Percentiles rank a stretch among this genome's conserved stretches.
phyloP scores from a whole-genome alignment of 2,888 invertebrate species.

The Cetonia aurata region DNA sequence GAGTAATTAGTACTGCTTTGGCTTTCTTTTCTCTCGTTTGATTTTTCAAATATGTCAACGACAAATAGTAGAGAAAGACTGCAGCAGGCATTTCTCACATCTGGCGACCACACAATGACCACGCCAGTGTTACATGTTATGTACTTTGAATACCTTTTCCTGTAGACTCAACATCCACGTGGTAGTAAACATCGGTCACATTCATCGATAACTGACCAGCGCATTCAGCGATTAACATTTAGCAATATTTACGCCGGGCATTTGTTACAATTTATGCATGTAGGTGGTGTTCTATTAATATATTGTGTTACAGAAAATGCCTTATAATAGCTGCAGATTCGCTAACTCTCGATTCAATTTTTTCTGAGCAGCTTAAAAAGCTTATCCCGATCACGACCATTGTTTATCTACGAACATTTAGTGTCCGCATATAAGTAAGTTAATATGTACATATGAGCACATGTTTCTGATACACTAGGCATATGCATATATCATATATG shows the following conservation, averaged over 20 bases:
- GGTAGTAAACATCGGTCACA: slow-evolving; percentile 47
- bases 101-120: slow-evolving; percentile 23
- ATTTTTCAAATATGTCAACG: not conserved
- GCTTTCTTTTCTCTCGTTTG: no score
- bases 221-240: slow-evolving; percentile 48
- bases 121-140: slow-evolving; percentile 16
- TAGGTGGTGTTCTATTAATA: slow-evolving; percentile 46
- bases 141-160: slow-evolving; percentile 34
- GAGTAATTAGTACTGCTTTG: no score
- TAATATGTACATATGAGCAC: no score
- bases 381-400: no score
- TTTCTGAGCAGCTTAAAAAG: slow-evolving; percentile 3
- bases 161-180: slow-evolving; percentile 50
- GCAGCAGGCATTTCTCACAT: slow-evolving; percentile 24
- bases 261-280: slow-evolving; percentile 46
- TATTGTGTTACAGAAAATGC: slow-evolving; percentile 44
- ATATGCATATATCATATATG: no score
- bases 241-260: slow-evolving; percentile 42
- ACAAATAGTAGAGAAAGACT: not conserved
- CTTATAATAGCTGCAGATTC: slow-evolving; percentile 1
- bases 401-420: no score
- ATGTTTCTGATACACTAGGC: no score
- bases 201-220: slow-evolving; percentile 50
- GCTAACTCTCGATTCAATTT: slow-evolving; percentile 11
- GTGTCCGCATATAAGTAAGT: no score